Evolutionary conservation across 2,888 invertebrate genomes (phyloP).

Genomic region (Pachycephus smyrnensis): DNA sequence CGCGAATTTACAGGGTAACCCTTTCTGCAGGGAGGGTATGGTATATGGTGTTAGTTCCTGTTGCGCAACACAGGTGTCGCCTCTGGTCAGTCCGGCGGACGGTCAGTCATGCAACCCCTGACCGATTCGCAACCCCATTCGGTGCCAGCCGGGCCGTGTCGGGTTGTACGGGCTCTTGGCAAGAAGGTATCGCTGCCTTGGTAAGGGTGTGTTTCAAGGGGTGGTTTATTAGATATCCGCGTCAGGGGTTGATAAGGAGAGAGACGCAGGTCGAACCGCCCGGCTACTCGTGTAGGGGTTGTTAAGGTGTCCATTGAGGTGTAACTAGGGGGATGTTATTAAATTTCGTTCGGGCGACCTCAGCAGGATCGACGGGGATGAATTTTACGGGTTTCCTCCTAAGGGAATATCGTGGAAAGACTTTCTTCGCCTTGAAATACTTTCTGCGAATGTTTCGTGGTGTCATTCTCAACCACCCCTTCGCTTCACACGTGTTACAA

Average conservation of each 20-base stretch:
- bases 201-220: slow-evolving; percentile 50
- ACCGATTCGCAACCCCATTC: slow-evolving; percentile 8
- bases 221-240: slow-evolving; percentile 64
- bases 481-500: not conserved
- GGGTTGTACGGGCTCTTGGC: not conserved
- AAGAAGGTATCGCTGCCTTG: slow-evolving; percentile 43
- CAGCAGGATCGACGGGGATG: slow-evolving; percentile 49
- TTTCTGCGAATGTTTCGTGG: not conserved
- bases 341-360: slow-evolving; percentile 65
- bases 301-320: slow-evolving; percentile 68
- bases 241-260: slow-evolving; percentile 40
- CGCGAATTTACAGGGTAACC: slow-evolving; percentile 44
- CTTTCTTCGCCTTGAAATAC: not conserved
- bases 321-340: slow-evolving; percentile 68
- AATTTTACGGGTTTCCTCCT: slow-evolving; percentile 56
- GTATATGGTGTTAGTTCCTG: slow-evolving; percentile 43
- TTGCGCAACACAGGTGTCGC: slow-evolving; percentile 57
- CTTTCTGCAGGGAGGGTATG: slow-evolving; percentile 43
- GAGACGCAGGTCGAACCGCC: slow-evolving; percentile 30
- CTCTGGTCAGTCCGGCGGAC: slow-evolving; percentile 52
- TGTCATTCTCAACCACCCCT: not conserved
- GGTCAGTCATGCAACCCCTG: slow-evolving; percentile 41
- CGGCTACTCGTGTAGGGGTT: slow-evolving; percentile 57
- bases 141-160: slow-evolving; percentile 14
- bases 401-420: slow-evolving; percentile 16